Conservation (phyloP, 2,888 invertebrate genomes). For the Dryobotodes eremita region DNA sequence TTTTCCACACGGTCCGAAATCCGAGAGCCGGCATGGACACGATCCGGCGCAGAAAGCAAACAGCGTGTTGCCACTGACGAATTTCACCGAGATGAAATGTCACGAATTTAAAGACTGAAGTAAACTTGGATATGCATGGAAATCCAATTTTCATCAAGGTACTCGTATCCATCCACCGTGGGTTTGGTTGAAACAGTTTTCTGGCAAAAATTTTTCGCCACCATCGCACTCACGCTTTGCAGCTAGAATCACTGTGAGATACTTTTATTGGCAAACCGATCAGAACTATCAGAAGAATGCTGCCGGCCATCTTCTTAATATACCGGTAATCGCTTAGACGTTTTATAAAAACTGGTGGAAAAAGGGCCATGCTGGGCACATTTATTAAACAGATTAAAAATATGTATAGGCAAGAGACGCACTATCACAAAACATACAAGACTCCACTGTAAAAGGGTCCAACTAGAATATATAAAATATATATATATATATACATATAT, state of each 20-base stretch:
- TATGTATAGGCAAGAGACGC: neutral
- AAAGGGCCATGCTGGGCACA: neutral
- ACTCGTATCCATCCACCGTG: neutral
- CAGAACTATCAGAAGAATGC: neutral
- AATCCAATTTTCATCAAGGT: neutral
- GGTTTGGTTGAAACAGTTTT: neutral
- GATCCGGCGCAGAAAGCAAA: constrained; percentile 37
- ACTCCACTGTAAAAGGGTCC: neutral
- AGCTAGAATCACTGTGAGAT: neutral
- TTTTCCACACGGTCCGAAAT: constrained; percentile 72
- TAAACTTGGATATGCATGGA: neutral
- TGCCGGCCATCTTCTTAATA: neutral
- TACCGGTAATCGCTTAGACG: neutral
- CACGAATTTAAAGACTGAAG: constrained; percentile 17
- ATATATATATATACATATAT: neutral
- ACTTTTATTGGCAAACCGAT: neutral
- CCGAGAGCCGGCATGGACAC: constrained; percentile 32
- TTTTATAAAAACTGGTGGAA: neutral
- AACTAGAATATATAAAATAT: neutral
- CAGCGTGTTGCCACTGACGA: constrained; percentile 34
- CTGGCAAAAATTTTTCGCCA: neutral
- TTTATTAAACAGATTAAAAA: neutral
- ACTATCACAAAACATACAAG: neutral
- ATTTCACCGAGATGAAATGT: constrained; percentile 35
- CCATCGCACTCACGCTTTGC: neutral